These are phyloP conservation scores for Plecotus auritus DNA, from an alignment of 2,113 vertebrate species.

Conservation along the genomic window DNA sequence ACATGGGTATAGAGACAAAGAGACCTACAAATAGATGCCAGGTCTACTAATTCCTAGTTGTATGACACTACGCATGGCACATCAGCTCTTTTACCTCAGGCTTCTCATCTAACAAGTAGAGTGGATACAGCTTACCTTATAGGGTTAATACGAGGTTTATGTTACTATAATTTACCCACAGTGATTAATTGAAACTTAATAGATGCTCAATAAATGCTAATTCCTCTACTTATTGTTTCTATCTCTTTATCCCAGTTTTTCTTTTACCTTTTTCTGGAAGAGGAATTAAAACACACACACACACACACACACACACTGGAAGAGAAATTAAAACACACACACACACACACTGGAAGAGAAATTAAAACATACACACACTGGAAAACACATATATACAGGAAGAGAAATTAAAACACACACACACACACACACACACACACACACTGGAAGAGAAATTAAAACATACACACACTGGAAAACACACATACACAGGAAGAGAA, in stretches of 20 bases:
- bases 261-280: not conserved
- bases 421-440: no score
- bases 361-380: not conserved
- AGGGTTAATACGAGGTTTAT: not conserved
- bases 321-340: no score
- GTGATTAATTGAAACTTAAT: not conserved
- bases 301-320: no score
- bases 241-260: not conserved
- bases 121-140: not conserved
- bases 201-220: not conserved
- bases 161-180: not conserved
- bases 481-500: no score
- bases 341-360: not conserved
- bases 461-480: not conserved
- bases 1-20: not conserved
- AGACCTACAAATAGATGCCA: no score
- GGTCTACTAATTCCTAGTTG: not conserved
- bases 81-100: not conserved
- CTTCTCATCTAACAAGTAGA: not conserved
- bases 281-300: not conserved
- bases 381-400: no score
- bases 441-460: not conserved
- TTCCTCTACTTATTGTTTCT: not conserved
- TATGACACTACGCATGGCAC: not conserved
- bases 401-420: no score